Evolutionary conservation across 2,888 invertebrate genomes (phyloP), one percentile per base, ranked within the genome.

Genomic region (Colletes collaris): DNA sequence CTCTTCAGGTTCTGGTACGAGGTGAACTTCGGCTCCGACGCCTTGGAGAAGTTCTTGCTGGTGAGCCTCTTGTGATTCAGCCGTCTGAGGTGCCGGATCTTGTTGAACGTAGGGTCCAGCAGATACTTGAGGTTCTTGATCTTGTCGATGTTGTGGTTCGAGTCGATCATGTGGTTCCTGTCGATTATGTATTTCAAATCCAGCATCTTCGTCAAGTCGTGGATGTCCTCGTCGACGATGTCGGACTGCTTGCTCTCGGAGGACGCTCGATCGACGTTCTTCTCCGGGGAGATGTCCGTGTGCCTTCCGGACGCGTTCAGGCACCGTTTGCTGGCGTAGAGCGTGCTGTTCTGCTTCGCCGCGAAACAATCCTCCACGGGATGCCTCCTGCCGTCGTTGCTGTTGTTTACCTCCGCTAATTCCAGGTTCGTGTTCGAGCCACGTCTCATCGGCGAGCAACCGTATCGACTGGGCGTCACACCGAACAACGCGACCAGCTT

Each of bases 401-500:
- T 89, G 79, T 91, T 91, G 82, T 91, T 91, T 13, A 91, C 90
- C 62, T 90, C 91, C 1, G 87, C 92, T 0, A 92, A 72, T 64
- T 92, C 92, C 19, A 91, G 69, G 67, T 92, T 90, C 5, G 91
- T 89, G 52, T 91, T 90, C 0, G 91, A 91, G 11, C 88, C 91
- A 0, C 92, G 88, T 27, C 91, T 83, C 2, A 87, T 76, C 0
- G 91, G 92, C 0, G 92, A 92, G 56, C 92, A 92, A 7, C 92
- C 91, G 65, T 92, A 91, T 27, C 90, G 89, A 52, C 90, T 92
- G 3, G 92, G 91, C 35, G 87, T 89, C 16, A 92, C 88, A 0
- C 92, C 91, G 67, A 94, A 89, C 2, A 93, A 88, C 2, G 93
- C 93, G 4, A 95, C 91, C 2, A 95, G 84, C 65, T 94, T 94